Evolutionary conservation across 2,797 vertebrate genomes (phyloP).

Genomic region (Helicolenus hilgendorfi): DNA sequence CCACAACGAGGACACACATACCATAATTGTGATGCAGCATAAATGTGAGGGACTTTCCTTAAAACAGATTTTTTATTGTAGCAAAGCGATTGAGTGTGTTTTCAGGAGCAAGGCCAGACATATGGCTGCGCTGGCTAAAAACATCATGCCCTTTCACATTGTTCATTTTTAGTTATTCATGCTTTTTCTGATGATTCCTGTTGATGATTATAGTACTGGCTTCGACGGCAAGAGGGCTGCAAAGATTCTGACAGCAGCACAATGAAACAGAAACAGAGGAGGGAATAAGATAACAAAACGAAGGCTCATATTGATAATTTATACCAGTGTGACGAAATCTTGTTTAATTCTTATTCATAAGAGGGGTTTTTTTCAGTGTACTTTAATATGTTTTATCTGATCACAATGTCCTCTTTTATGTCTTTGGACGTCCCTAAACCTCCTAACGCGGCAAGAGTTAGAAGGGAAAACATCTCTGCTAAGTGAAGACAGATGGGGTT

Average conservation of each 20-base stretch:
- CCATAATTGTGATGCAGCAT: slow-evolving; percentile 7
- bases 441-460: slow-evolving; percentile 15
- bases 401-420: slow-evolving; percentile 44
- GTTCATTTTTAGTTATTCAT: slow-evolving; percentile 45
- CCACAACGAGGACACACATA: not conserved
- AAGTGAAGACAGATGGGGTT: slow-evolving; percentile 48
- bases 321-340: slow-evolving; percentile 34
- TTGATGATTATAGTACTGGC: slow-evolving; percentile 51
- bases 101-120: slow-evolving; percentile 54
- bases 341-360: slow-evolving; percentile 16
- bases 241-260: slow-evolving; percentile 57
- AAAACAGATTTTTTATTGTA: slow-evolving; percentile 25
- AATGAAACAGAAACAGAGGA: not conserved
- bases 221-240: slow-evolving; percentile 6
- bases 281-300: slow-evolving; percentile 19
- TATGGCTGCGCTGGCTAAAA: slow-evolving; percentile 38
- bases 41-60: slow-evolving; percentile 47
- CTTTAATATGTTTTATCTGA: slow-evolving; percentile 44
- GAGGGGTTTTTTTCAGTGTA: not conserved
- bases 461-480: slow-evolving; percentile 30
- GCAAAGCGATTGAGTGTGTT: slow-evolving; percentile 13
- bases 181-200: slow-evolving; percentile 40
- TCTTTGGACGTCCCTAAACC: slow-evolving; percentile 21
- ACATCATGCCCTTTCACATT: slow-evolving; percentile 17
- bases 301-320: slow-evolving; percentile 51